These are phyloP conservation scores for Neolamprologus falcicula DNA, from an alignment of 2,113 vertebrate genomes.

Conservation along the genomic window DNA sequence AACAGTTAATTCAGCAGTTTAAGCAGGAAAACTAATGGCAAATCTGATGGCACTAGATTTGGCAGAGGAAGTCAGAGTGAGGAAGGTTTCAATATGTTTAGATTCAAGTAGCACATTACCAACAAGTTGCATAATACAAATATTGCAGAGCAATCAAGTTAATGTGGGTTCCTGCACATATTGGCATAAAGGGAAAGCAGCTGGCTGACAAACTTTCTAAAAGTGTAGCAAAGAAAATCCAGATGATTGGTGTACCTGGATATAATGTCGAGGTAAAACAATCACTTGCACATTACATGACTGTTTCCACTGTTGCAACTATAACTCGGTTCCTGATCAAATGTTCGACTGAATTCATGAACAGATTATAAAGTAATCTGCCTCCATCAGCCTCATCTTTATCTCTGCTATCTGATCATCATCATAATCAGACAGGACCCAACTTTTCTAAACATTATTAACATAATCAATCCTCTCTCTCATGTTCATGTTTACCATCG, in stretches of 20 bases:
- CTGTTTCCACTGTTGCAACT: background rate
- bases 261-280: background rate
- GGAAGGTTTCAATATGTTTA: background rate
- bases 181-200: rapidly evolving
- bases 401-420: background rate
- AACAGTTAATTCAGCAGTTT: background rate
- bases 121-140: background rate
- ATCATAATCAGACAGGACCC: background rate
- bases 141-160: background rate
- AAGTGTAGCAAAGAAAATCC: background rate
- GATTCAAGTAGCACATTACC: background rate
- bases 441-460: background rate
- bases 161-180: background rate
- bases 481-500: background rate
- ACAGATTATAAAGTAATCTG: background rate
- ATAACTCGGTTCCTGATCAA: rapidly evolving
- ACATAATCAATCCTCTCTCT: background rate
- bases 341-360: background rate
- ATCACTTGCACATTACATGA: background rate
- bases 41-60: background rate
- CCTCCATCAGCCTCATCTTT: background rate
- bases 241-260: rapidly evolving
- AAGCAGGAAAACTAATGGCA: background rate
- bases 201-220: background rate
- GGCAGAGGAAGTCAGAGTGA: background rate